Base-by-base conservation (phyloP, 2,113 vertebrate genomes). In the Tachycineta bicolor region DNA sequence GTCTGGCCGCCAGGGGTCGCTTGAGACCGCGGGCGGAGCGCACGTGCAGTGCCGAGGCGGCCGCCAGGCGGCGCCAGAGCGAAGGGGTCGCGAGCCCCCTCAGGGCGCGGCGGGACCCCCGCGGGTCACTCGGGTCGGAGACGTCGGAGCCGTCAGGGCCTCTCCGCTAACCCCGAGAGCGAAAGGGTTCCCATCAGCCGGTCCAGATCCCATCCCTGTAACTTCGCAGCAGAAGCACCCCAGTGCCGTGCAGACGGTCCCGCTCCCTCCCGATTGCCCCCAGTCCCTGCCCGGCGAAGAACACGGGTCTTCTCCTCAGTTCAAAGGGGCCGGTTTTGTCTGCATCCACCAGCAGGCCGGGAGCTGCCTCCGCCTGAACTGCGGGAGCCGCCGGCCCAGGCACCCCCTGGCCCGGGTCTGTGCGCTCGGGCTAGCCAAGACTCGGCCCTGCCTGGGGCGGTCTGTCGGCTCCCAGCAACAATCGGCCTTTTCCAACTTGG, bases 41-140 rank as follows among this genome's bases (percentile, higher is more conserved):
- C 21, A 1, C 22, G 5, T 4, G 31, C 68, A 33, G 50, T 9
- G 10, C 68, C 68, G 8, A 39, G 24, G 3, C 0, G 2, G 46
- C 78, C 87, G 46, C 69, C 24, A 46, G 53, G 69, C 4, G 77
- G 60, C 69, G 33, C 11, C 60, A 39, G 37, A 20, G 46, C 53
- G 17, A 7, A 11, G 9, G 29, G 7, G 3, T 7, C 31, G 53
- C 46, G 63, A 2, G 55, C 1, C 47, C 47, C 55, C 47, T 70
- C 28, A 78, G 56, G 46, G 55, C 46, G 53, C 83, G 46, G 63
- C 37, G 63, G 44, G 37, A 10, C 4, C 10, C 16, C 20, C 44
- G 46, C 11, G 37, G 8, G 44, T 3, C 71, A 0, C 53, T 25
- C 4, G 44, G 31, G 0, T 2, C 52, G 62, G 53, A 67, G 52